Conservation (phyloP, 2,797 vertebrate species). For the Lepilemur septentrionalis region DNA sequence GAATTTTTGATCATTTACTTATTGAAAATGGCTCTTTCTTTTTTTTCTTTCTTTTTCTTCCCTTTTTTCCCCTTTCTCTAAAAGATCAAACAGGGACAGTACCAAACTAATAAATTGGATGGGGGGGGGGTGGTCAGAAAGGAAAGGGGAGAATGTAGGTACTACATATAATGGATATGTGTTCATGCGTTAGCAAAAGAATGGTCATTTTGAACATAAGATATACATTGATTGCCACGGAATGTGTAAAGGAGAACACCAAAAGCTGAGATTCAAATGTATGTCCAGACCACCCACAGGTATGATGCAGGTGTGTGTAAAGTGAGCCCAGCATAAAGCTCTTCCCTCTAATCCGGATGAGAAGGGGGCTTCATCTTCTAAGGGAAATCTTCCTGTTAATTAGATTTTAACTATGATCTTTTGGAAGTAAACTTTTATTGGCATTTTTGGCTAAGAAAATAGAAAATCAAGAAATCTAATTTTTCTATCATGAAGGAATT, state of each 20-base stretch:
- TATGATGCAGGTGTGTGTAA: constrained; percentile 84
- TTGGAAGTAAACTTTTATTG: constrained; percentile 60
- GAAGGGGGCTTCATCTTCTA: constrained; percentile 68
- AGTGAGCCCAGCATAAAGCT: constrained; percentile 76
- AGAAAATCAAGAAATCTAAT: constrained; percentile 28
- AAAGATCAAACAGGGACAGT: constrained; percentile 68
- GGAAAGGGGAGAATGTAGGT: constrained; percentile 69
- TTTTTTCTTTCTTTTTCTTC: not conserved
- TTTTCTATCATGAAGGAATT: constrained; percentile 9
- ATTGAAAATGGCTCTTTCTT: constrained; percentile 52
- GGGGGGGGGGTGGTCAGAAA: constrained; percentile 54
- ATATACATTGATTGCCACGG: constrained; percentile 79
- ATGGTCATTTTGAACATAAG: constrained; percentile 75
- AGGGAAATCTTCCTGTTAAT: constrained; percentile 63
- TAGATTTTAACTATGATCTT: constrained; percentile 70
- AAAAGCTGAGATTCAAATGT: constrained; percentile 73
- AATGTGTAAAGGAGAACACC: constrained; percentile 77
- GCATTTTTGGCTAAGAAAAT: constrained; percentile 56
- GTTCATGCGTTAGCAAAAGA: constrained; percentile 32
- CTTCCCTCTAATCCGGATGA: constrained; percentile 77
- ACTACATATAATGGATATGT: constrained; percentile 70
- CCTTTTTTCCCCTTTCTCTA: constrained; percentile 57
- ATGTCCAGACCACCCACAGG: constrained; percentile 82
- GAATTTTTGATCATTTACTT: constrained; percentile 76
- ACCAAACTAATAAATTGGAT: constrained; percentile 59